These are phyloP conservation scores for Porites divaricata DNA, from an alignment of 92 coral and sea anemone genomes.

Conservation along the genomic window DNA sequence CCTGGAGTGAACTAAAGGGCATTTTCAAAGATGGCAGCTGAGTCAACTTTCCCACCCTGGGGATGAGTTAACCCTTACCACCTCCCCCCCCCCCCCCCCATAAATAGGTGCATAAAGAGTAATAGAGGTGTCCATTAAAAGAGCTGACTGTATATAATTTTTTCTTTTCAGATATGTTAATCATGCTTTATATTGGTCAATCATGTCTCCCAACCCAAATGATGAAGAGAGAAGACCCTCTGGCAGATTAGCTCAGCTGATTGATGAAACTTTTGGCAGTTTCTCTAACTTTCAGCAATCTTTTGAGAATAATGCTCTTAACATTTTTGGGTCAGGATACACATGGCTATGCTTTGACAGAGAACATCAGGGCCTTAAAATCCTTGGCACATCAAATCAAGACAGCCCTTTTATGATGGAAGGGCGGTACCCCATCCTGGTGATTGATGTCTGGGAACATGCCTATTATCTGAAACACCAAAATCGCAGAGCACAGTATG, in stretches of 20 bases:
- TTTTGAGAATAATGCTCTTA: constrained; percentile 65
- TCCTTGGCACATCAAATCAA: constrained; percentile 72
- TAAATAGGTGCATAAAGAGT: too few relatives aligned
- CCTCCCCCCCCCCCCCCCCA: too few relatives aligned
- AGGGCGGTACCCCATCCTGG: constrained; percentile 64
- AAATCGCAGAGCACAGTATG: constrained; percentile 79
- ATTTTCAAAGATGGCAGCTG: too few relatives aligned
- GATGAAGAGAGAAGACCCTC: constrained; percentile 74
- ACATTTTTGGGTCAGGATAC: constrained; percentile 91
- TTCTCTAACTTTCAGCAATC: constrained; percentile 64
- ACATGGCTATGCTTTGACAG: constrained; percentile 84
- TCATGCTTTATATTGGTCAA: constrained; percentile 91
- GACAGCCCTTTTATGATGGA: constrained; percentile 76
- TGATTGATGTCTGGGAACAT: constrained; percentile 96
- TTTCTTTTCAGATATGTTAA: constrained; percentile 72
- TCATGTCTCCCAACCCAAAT: constrained; percentile 87
- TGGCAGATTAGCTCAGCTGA: constrained; percentile 66
- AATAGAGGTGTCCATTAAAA: too few relatives aligned
- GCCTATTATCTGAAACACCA: constrained; percentile 93
- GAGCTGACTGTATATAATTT: not conserved
- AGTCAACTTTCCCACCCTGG: too few relatives aligned
- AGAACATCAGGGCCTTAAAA: constrained; percentile 48
- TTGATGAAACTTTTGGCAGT: constrained; percentile 77
- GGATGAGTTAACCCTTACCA: too few relatives aligned
- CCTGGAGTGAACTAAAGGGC: too few relatives aligned